Evolutionary conservation across 2,797 vertebrate genomes (phyloP), one percentile per base, ranked within the genome.

Genomic region (Naso thynnoides): DNA sequence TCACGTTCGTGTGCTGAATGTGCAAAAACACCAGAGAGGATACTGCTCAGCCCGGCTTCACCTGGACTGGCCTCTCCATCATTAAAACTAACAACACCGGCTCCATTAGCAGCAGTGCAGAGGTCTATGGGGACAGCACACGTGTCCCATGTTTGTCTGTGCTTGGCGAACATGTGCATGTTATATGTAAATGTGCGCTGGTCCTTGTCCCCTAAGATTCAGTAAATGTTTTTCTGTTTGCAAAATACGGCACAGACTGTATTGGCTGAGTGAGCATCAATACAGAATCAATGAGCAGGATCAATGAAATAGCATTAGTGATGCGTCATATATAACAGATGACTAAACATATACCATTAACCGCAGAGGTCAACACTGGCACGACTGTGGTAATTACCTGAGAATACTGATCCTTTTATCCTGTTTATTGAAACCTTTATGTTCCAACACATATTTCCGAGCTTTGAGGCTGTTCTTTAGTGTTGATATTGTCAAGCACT

Each of bases 31-130:
- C 81, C 39, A 31, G 38, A 65, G 80, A 90, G 83, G 79, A 87
- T 83, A 59, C 73, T 78, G 91, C 84, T 76, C 70, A 23, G 78
- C 73, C 76, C 49, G 50, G 81, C 82, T 82, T 89, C 88, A 93
- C 89, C 90, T 90, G 84, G 85, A 76, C 83, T 62, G 74, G 83
- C 82, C 89, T 79, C 81, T 88, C 79, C 81, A 90, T 92, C 91
- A 91, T 91, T 91, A 90, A 85, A 86, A 86, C 84, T 33, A 88
- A 90, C 83, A 86, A 73, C 76, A 58, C 61, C 66, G n/a, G 76
- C 88, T 87, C 79, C 74, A 90, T 89, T 84, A 84, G 78, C 87
- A 72, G 72, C 53, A 62, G 54, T 59, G 16, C 54, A 42, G 52
- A 42, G 72, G 82, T 76, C 85, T 82, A 64, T 38, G 66, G 84